Evolutionary conservation across 2,888 invertebrate species (phyloP).

Genomic region (Sabatieria punctata): DNA sequence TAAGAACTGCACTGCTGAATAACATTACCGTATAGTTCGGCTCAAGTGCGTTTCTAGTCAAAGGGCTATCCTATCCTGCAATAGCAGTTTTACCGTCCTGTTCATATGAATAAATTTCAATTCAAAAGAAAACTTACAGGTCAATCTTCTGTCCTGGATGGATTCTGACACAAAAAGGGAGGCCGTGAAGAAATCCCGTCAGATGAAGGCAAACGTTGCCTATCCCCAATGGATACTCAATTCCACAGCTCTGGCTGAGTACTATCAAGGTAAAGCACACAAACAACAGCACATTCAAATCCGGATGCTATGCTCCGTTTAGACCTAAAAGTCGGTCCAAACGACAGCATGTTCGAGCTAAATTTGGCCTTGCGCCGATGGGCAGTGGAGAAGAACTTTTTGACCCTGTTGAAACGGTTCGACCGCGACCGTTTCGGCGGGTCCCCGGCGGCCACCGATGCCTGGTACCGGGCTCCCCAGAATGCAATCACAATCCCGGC

Average conservation of each 20-base stretch:
- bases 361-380: neutral
- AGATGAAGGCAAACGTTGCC: neutral
- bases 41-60: too few relatives aligned
- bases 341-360: neutral
- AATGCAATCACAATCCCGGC: neutral
- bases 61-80: too few relatives aligned
- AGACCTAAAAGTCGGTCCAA: too few relatives aligned
- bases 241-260: neutral
- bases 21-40: too few relatives aligned
- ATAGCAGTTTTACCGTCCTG: too few relatives aligned
- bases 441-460: neutral
- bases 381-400: neutral
- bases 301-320: neutral
- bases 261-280: neutral
- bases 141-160: conserved; percentile 46
- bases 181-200: neutral
- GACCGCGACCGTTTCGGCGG: neutral
- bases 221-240: neutral
- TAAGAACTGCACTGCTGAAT: too few relatives aligned
- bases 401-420: neutral
- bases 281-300: neutral
- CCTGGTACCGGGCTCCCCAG: conserved; percentile 2
- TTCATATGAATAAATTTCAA: too few relatives aligned
- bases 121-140: conserved; percentile 54
- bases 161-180: neutral